Evolutionary conservation across 2,113 vertebrate species (phyloP), one percentile per base, ranked within the genome.

Genomic region (Leucosticte australis): DNA sequence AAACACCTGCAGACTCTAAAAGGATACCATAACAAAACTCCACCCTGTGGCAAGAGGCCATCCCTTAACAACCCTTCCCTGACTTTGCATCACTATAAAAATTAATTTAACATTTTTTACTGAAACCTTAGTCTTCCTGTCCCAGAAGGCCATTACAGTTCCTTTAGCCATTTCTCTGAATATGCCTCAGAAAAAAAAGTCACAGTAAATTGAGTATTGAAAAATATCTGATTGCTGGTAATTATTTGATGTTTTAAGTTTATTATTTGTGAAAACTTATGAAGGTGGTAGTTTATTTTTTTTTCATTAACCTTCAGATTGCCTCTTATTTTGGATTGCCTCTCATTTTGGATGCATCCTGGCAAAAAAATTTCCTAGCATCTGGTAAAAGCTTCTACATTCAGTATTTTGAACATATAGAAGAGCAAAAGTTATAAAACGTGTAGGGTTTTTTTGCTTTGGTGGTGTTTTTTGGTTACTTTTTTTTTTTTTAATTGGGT

Each of bases 1-100:
- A 98, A 98, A 98, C 98, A 98, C 98, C 98, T 98, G 98, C 98
- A 98, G 96, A 77, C 97, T 97, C 98, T 98, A 98, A 98, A 97
- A 98, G 98, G 96, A 98, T 97, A 98, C 97, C 98, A 98, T 98
- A 98, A 98, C 97, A 98, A 98, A 98, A 96, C 98, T 96, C 98
- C 98, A 98, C 98, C 98, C 98, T 96, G 85, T 98, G 98, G 98
- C 98, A 88, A 49, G 64, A 70, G 44, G 97, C 98, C 98, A 98
- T 96, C 96, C 94, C 95, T 97, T 97, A 97, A 98, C 96, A 98
- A 93, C 95, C 82, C 96, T 97, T 98, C 95, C 95, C 96, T 96
- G 96, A 97, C 97, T 98, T 97, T 96, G 97, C 96, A 97, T 98
- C 97, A 97, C 96, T 95, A 97, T 97, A 98, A 98, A 97, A 97